These are phyloP conservation scores for Xylophagus ater DNA, from an alignment of 2,888 invertebrate species.

Conservation along the genomic window DNA sequence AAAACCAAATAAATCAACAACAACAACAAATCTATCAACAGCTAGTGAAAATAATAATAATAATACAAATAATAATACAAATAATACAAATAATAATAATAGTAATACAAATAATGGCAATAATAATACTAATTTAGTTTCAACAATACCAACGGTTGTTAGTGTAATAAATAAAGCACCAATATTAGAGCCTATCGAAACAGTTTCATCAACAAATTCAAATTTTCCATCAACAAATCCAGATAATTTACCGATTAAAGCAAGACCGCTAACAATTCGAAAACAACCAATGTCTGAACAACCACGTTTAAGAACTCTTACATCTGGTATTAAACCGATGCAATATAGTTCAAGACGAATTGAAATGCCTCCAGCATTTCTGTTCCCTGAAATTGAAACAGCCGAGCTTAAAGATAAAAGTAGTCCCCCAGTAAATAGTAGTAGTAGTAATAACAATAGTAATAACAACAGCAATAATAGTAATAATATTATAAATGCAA, in stretches of 20 bases:
- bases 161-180: conserved; percentile 24
- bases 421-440: conserved; percentile 4
- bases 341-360: conserved; percentile 60
- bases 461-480: conserved; percentile 15
- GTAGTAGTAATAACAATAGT: conserved; percentile 18
- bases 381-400: conserved; percentile 64
- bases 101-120: no score
- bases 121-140: background rate
- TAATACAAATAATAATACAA: no score
- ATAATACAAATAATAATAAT: no score
- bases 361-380: conserved; percentile 72
- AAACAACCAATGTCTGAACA: conserved; percentile 74
- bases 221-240: conserved; percentile 30
- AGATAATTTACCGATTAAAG: conserved; percentile 54
- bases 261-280: conserved; percentile 71
- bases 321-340: conserved; percentile 45
- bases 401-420: conserved; percentile 44
- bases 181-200: conserved; percentile 18
- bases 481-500: conserved; percentile 19
- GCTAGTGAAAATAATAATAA: conserved; percentile 14
- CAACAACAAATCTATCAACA: conserved; percentile 34
- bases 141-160: conserved; percentile 20
- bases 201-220: conserved; percentile 5
- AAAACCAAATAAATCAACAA: conserved; percentile 55
- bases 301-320: conserved; percentile 58